Conservation (phyloP, 2,113 vertebrate genomes). For the Rhinolophus ferrumequinum region DNA sequence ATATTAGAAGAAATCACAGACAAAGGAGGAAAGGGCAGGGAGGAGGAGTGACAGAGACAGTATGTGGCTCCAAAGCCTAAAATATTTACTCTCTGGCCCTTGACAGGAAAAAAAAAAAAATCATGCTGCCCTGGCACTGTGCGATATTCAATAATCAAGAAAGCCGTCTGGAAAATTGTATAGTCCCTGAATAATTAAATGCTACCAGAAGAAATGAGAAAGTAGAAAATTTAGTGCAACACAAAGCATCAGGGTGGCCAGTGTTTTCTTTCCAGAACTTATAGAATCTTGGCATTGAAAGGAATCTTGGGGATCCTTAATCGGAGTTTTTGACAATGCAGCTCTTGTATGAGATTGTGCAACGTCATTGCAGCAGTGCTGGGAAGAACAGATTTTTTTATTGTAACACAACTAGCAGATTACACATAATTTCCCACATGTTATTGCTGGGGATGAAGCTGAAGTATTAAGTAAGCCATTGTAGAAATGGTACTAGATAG, state of each 20-base stretch:
- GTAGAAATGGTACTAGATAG: not conserved
- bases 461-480: constrained; percentile 46
- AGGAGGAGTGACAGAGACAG: not conserved
- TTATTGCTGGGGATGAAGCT: constrained; percentile 22
- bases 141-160: not conserved
- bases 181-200: not conserved
- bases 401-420: not conserved
- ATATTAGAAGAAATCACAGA: not conserved
- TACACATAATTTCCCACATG: not conserved
- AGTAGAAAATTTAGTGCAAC: not conserved
- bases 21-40: not conserved
- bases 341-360: not conserved
- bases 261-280: not conserved
- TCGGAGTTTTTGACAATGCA: not conserved
- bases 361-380: not conserved
- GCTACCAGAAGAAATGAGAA: not conserved
- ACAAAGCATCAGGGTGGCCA: not conserved
- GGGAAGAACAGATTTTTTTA: not conserved
- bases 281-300: not conserved
- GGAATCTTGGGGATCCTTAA: not conserved
- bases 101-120: not conserved
- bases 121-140: not conserved
- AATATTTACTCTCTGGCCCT: not conserved
- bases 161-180: not conserved
- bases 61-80: not conserved